A percentile compares a stretch with the other conserved stretches of the same genome.
Conservation (phyloP, 2,797 vertebrate species). For the Dromococcyx pavoninus region DNA sequence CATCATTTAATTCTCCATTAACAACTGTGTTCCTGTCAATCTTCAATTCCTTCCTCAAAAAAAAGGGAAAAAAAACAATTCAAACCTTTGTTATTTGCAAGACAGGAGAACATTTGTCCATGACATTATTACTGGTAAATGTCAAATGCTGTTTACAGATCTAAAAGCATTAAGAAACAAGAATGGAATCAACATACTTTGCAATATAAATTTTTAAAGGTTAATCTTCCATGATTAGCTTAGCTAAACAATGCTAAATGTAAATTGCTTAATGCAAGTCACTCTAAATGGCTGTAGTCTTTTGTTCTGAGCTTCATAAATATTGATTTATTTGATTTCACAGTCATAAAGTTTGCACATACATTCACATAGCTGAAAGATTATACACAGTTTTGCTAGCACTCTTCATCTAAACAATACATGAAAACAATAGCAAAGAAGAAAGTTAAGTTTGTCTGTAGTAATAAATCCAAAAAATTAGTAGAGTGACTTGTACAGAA, state of each 20-base stretch:
- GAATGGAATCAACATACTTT: conserved; percentile 30
- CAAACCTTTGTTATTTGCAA: neutral
- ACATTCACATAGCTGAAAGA: neutral
- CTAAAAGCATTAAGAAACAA: conserved; percentile 43
- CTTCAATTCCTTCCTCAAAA: neutral
- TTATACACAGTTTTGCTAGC: neutral
- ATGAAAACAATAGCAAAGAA: neutral
- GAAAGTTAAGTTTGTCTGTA: neutral
- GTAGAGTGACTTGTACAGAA: neutral
- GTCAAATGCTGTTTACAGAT: conserved; percentile 47
- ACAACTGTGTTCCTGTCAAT: neutral
- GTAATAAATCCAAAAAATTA: neutral
- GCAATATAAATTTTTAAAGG: conserved; percentile 60
- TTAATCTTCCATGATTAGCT: conserved; percentile 54
- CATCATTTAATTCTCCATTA: neutral
- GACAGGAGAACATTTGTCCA: neutral
- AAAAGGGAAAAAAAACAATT: neutral
- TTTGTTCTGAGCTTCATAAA: conserved; percentile 16
- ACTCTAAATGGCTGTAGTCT: conserved; percentile 3
- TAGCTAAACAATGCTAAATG: conserved; percentile 42
- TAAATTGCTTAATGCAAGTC: conserved; percentile 33
- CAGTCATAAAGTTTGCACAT: neutral
- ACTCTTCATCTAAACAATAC: neutral
- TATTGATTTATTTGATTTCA: conserved; percentile 17
- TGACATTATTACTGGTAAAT: conserved; percentile 41